These are phyloP conservation scores for Chlorops oryzae DNA, from an alignment of 1,140 invertebrate genomes.

Conservation along the genomic window DNA sequence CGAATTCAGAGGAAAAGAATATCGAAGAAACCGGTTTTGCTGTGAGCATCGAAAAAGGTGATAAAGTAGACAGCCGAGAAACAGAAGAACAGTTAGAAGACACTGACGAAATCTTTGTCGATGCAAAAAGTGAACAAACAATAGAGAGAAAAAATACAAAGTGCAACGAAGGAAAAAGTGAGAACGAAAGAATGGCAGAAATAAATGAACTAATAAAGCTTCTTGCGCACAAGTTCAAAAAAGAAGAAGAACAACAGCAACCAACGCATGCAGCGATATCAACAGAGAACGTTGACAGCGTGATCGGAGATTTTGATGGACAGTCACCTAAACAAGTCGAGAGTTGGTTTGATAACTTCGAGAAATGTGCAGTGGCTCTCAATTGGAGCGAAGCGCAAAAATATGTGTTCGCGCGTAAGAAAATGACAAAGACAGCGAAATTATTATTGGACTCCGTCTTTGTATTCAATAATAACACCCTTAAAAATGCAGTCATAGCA, in stretches of 20 bases:
- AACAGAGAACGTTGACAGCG: background rate
- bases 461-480: background rate
- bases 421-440: constrained; percentile 7
- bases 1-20: too few species aligned
- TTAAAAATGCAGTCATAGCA: background rate
- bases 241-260: background rate
- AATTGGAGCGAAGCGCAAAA: constrained; percentile 1
- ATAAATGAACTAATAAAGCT: background rate
- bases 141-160: background rate
- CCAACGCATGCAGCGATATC: background rate
- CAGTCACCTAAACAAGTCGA: background rate
- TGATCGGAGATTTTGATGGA: background rate
- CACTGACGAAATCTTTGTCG: background rate
- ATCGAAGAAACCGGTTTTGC: background rate
- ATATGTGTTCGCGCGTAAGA: background rate
- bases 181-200: background rate
- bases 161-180: background rate
- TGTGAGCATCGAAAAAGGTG: too few species aligned
- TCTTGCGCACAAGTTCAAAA: background rate
- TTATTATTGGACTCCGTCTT: background rate
- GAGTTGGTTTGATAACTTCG: constrained; percentile 2
- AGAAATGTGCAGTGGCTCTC: background rate
- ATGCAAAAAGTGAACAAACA: background rate
- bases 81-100: background rate
- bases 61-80: too few species aligned